Base-by-base conservation (phyloP, 1,140 invertebrate species). In the Matsumurasca onukii region DNA sequence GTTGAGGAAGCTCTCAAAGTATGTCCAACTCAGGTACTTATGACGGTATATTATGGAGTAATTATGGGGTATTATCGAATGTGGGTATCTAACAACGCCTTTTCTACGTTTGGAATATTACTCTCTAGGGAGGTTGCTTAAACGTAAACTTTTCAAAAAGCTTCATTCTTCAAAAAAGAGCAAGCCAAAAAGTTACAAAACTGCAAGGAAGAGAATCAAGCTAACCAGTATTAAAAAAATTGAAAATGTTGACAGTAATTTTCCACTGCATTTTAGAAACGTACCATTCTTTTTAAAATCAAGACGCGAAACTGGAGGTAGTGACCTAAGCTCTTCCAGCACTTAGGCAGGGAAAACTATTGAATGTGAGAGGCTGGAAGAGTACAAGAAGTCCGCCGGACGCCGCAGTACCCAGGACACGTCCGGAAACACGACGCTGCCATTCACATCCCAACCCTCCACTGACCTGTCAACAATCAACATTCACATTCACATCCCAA, bases 391-490 rank as follows among this genome's bases (percentile, higher is more conserved):
- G 31, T 70, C 73, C 34, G 51, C 51, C 15, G 73, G 73, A 22
- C 72, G 65, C n/a, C 67, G 66, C n/a, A 75, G 45, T 17, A 75
- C 71, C 31, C 73, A 49, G 3, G 73, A 75, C 3, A 75, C 70
- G 67, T 75, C 73, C n/a, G 73, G 73, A 45, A 74, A 66, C 24
- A 75, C 66, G 3, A 73, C 72, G 65, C 69, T 68, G 12, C 66
- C 69, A 62, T 61, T 67, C 1, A 31, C 17, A 49, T 67, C 20
- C 72, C 72, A 73, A 13, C 70, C 73, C 13, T 63, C 29, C 31
- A 61, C 70, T 22, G 67, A 20, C 55, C 67, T 73, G 59, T 61
- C 61, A 69, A 31, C 24, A 12, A 45, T 12, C 9, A 45, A 45
- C 9, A 45, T 17, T 12, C 31, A n/a, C n/a, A n/a, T n/a, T n/a